Evolutionary conservation across 2,888 invertebrate genomes (phyloP), one percentile per base, ranked within the genome.

Genomic region (Cataglyphis cursor): DNA sequence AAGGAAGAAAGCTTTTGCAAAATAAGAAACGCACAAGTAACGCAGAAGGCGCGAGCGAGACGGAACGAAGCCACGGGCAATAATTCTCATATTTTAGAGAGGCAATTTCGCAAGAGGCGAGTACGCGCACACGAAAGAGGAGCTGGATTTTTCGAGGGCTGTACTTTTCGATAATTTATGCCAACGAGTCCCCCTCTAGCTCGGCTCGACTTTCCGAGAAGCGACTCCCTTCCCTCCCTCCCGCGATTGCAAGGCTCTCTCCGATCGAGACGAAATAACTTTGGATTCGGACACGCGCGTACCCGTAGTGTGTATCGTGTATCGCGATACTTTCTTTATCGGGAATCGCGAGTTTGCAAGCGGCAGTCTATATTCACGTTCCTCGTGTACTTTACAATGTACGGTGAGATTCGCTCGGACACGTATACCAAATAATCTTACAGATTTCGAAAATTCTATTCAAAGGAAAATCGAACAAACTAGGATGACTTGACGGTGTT

Each of bases 101-200:
- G 86, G 84, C 85, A 89, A 85, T 88, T 89, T 84, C 83, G 78
- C 81, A 70, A 8, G 48, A n/a, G 85, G 80, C 78, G 83, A 82
- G 85, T 87, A 81, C 82, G 85, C 85, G 76, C 74, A 54, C 84
- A 74, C 74, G 84, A 54, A 54, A 41, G 59, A 83, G 65, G 87
- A 82, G 80, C 81, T 41, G 83, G 81, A 86, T 88, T 89, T 89
- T 89, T 89, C 85, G 84, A 85, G 84, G 84, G 84, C 84, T 88
- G 87, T 85, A 89, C 89, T 89, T 89, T 89, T 88, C 88, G 88
- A 89, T 89, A 89, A 89, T 89, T 89, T 89, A 89, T 85, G 87
- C 85, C 88, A 89, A 88, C 85, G 84, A 88, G 84, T 64, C 81
- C 68, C 82, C 61, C 59, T 44, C 74, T 44, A 59, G 66, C 65